Percentiles rank a stretch among this genome's conserved stretches.
Evolutionary conservation across 1,140 invertebrate species (phyloP).

Genomic region (Drosophila bipectinata): DNA sequence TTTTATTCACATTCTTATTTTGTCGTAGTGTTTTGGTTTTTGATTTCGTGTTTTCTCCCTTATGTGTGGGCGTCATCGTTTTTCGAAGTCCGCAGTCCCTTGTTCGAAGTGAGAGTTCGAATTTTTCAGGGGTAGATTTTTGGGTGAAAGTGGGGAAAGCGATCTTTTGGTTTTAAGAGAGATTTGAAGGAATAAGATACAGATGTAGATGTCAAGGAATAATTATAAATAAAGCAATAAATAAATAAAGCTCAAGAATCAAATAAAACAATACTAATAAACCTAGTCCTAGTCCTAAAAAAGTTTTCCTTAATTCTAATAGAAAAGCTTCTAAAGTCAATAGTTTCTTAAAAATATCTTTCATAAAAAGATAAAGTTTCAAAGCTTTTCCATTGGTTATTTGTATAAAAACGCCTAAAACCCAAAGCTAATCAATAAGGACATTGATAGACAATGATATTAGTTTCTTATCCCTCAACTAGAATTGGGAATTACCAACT

Average conservation of each 20-base stretch:
- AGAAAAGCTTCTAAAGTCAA: too few species aligned
- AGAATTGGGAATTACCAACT: slow-evolving; percentile 4
- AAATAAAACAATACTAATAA: too few species aligned
- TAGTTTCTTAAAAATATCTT: too few species aligned
- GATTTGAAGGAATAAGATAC: neutral
- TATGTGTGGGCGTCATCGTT: slow-evolving; percentile 71
- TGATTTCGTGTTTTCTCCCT: slow-evolving; percentile 26
- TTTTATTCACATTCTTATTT: slow-evolving; percentile 34
- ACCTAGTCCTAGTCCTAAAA: too few species aligned
- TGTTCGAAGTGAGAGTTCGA: slow-evolving; percentile 13
- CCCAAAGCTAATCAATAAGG: neutral
- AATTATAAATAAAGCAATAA: too few species aligned
- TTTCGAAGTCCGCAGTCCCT: slow-evolving; percentile 39
- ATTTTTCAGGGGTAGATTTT: slow-evolving; percentile 30
- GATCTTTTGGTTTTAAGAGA: slow-evolving; percentile 1
- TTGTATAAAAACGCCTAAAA: too few species aligned
- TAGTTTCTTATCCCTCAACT: neutral
- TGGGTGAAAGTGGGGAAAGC: neutral
- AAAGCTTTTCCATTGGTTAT: too few species aligned
- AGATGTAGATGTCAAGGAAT: too few species aligned
- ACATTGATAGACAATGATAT: neutral
- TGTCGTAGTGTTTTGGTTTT: slow-evolving; percentile 30
- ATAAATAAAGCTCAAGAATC: too few species aligned
- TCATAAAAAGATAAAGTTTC: too few species aligned
- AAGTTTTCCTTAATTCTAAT: too few species aligned